Percentiles rank a stretch among this genome's conserved stretches.
Evolutionary conservation across 2,797 vertebrate genomes (phyloP).

Genomic region (Neomorphus geoffroyi): DNA sequence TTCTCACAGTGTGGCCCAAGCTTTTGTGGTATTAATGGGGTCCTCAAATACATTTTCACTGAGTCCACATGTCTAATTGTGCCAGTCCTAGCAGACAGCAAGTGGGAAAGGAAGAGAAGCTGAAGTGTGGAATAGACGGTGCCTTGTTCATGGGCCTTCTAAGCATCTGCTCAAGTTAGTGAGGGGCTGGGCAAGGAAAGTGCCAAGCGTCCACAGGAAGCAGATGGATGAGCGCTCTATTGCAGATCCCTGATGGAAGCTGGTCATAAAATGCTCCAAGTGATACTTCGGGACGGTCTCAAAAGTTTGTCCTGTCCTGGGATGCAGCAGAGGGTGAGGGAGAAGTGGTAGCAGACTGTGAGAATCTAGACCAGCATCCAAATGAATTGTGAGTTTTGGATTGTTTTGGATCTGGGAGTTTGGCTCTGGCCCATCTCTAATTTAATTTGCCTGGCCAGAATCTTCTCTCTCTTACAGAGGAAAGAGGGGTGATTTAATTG

Average conservation of each 20-base stretch:
- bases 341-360: neutral
- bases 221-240: neutral
- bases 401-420: conserved; percentile 3
- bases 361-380: conserved; percentile 26
- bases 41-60: neutral
- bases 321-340: neutral
- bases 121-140: neutral
- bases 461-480: neutral
- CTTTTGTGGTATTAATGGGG: conserved; percentile 1
- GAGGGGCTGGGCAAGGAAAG: neutral
- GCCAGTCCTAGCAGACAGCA: neutral
- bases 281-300: neutral
- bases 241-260: neutral
- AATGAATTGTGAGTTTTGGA: neutral
- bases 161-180: conserved; percentile 2
- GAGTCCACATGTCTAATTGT: neutral
- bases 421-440: conserved; percentile 45
- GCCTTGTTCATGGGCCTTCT: neutral
- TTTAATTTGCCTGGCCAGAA: conserved; percentile 45
- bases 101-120: conserved; percentile 1
- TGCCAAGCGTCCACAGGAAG: neutral
- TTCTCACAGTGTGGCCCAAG: neutral
- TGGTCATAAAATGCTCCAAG: neutral
- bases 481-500: conserved; percentile 29
- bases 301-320: neutral